Evolutionary conservation across 2,888 invertebrate species (phyloP), one percentile per base, ranked within the genome.

Genomic region (Disparrhopalites patrizii): DNA sequence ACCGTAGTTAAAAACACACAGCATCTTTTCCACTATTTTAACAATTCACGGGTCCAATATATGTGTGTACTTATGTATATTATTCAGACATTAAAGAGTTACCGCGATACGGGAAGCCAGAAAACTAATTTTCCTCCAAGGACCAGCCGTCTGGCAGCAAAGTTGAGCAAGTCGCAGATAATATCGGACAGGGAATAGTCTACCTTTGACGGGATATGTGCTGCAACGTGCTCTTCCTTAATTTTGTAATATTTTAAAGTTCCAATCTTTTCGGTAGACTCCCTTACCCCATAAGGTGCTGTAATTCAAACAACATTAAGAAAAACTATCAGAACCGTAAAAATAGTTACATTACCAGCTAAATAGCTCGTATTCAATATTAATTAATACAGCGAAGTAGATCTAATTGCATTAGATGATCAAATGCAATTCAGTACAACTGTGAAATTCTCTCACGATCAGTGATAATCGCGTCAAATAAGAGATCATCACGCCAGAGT

Each of bases 281-380:
- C 99, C 69, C 99, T 82, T 28, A 99, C 93, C 31, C 99, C 99
- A 81, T 99, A 99, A 0, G 99, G 99, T 25, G 98, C 97, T 96
- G 77, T 1, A 82, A 77, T 65, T 47, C 63, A 60, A 62, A 65
- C 27, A 27, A 31, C 3, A 51, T 56, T 31, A 27, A 47, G 18
- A 15, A 7, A 40, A n/a, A 15, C n/a, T 10, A 15, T 54, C 8
- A n/a, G n/a, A n/a, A n/a, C n/a, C n/a, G n/a, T n/a, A n/a, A 30
- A 10, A 3, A 30, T 43, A n/a, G 30, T 28, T 23, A 1, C 15
- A 55, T 27, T 33, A 3, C 18, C 3, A 33, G 18, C 5, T n/a
- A 25, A 61, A 61, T 4, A 27, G 51, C 8, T 36, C 10, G 36
- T 36, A 36, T 15, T 36, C 36, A 10, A 15, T 8, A 15, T 36